Base-by-base conservation (phyloP, 2,888 invertebrate genomes). In the Thecophora atra region DNA sequence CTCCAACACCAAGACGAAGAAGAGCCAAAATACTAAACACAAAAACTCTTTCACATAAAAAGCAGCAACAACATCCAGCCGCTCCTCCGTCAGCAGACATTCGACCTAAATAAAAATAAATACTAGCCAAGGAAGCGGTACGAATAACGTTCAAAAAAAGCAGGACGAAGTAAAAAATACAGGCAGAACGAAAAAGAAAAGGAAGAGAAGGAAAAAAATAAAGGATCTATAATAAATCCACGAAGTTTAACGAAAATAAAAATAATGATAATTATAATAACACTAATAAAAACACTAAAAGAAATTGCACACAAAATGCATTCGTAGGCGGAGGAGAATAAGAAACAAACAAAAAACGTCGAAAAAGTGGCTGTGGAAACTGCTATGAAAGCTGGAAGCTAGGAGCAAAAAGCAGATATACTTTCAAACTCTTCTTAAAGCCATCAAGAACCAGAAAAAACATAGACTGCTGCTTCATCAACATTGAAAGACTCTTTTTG, bases 31-130 rank as follows among this genome's bases (percentile, higher is more conserved):
- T 26, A 24, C 6, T 37, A 64, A 24, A 30, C 28, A 30, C 66
- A 65, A 63, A 30, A 37, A 58, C 54, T 15, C 56, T 54, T 47
- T 37, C 8, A 42, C 19, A 56, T 17, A 51, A 30, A 70, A 54
- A 26, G 17, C 42, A 21, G 24, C 51, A 70, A 30, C 42, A 64
- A 30, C 21, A 47, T 51, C 51, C 60, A 56, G 15, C 19, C 42
- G 11, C 19, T 47, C 47, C 26, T 69, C 60, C 69, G 60, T n/a
- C 69, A 69, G 51, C 69, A 69, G 69, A 69, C 69, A 30, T 60
- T 69, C 69, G 69, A 69, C 69, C 69, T 19, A 60, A 69, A 69
- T 69, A 37, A 30, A 30, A 69, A 69, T 69, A 30, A 69, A 69
- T 69, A 37, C 37, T 15, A 67, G 30, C 54, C 67, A 67, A 67